Percentiles rank a stretch among this genome's conserved stretches.
phyloP scores from a whole-genome alignment of 2,888 invertebrate genomes.

The Augiades crinisus region DNA sequence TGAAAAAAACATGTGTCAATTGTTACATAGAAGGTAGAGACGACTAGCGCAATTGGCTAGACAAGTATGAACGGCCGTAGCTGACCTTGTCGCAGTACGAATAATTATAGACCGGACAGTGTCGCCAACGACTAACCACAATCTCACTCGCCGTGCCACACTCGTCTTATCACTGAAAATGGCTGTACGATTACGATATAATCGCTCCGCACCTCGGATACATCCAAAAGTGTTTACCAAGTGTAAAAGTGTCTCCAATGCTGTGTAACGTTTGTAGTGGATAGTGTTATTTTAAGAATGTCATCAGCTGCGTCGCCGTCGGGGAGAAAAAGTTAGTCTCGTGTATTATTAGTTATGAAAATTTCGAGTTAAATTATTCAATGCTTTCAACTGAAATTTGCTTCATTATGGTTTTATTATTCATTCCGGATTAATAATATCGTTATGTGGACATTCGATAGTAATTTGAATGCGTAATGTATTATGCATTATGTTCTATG shows the following conservation, averaged over 20 bases:
- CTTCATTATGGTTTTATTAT: constrained; percentile 34
- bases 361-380: constrained; percentile 1
- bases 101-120: constrained; percentile 63
- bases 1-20: constrained; percentile 7
- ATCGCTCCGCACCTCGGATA: constrained; percentile 54
- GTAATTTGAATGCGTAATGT: constrained; percentile 14
- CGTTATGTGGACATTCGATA: neutral
- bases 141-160: constrained; percentile 44
- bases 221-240: constrained; percentile 59
- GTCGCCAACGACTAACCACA: constrained; percentile 60
- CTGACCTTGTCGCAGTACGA: constrained; percentile 57
- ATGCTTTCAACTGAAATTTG: neutral
- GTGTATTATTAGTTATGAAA: constrained; percentile 34
- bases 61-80: constrained; percentile 28
- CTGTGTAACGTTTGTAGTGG: constrained; percentile 53
- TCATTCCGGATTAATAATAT: constrained; percentile 9
- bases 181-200: constrained; percentile 67
- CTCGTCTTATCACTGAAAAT: constrained; percentile 76
- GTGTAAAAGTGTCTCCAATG: constrained; percentile 57
- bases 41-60: constrained; percentile 49
- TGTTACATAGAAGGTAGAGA: constrained; percentile 7
- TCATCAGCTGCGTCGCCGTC: constrained; percentile 63
- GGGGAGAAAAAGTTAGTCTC: constrained; percentile 67
- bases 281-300: constrained; percentile 62
- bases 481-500: constrained; percentile 7